Evolutionary conservation across 2,113 vertebrate species (phyloP).

Genomic region (Corythoichthys intestinalis): DNA sequence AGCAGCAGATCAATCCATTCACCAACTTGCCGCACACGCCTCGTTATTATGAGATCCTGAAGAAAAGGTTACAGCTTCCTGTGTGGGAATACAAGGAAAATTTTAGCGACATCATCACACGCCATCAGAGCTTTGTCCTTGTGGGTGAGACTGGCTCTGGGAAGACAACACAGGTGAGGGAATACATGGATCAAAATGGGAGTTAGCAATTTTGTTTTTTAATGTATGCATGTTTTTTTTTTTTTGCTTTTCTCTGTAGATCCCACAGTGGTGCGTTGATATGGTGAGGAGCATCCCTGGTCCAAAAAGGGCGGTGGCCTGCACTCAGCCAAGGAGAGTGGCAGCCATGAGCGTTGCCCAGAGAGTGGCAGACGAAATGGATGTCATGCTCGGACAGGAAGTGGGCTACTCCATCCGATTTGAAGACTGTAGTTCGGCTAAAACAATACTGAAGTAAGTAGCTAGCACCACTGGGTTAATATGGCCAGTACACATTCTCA

Average conservation of each 20-base stretch:
- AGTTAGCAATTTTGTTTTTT: background rate
- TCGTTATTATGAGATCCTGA: conserved; percentile 94
- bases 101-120: conserved; percentile 91
- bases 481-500: background rate
- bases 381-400: conserved; percentile 95
- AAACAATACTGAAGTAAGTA: conserved; percentile 89
- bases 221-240: background rate
- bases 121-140: conserved; percentile 92
- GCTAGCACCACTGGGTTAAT: background rate
- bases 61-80: conserved; percentile 92
- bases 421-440: conserved; percentile 96
- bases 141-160: conserved; percentile 98
- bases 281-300: conserved; percentile 86
- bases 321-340: conserved; percentile 92
- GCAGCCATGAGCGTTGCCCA: conserved; percentile 97
- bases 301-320: conserved; percentile 90
- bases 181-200: background rate
- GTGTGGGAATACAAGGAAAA: conserved; percentile 99
- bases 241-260: conserved; percentile 66
- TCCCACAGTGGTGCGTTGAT: conserved; percentile 97
- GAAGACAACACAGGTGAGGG: conserved; percentile 92
- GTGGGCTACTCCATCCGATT: conserved; percentile 96
- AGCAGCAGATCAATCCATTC: conserved; percentile 96
- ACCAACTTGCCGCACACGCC: conserved; percentile 96
- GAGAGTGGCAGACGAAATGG: conserved; percentile 96